A percentile compares a stretch with the other conserved stretches of the same genome.
Evolutionary conservation across 1,140 invertebrate genomes (phyloP).

Genomic region (Ostrea denselamellosa): DNA sequence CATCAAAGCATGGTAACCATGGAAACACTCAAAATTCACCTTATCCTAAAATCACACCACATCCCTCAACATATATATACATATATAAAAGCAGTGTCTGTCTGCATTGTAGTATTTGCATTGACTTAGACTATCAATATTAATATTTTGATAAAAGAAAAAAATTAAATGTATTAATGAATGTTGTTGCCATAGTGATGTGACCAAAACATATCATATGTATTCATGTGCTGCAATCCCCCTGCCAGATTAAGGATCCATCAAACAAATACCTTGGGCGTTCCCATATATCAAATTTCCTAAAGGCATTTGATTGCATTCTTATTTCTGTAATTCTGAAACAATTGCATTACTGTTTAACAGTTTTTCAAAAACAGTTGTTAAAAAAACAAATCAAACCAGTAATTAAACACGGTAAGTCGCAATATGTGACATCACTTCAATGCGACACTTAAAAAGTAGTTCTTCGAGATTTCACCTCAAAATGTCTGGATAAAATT

Average conservation of each 20-base stretch:
- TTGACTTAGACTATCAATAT: not conserved
- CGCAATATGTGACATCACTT: not conserved
- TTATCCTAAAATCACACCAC: constrained; percentile 29
- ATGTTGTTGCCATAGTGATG: not conserved
- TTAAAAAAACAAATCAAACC: not conserved
- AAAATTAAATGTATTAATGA: too few species aligned
- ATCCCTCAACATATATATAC: not conserved
- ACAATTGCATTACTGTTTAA: not conserved
- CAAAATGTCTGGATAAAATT: not conserved
- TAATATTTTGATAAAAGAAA: not conserved
- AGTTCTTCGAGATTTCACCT: not conserved
- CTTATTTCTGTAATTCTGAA: constrained; percentile 30
- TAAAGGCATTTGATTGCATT: not conserved
- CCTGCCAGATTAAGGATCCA: not conserved
- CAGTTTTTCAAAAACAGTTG: not conserved
- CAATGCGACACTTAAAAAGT: constrained; percentile 8
- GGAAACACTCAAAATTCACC: constrained; percentile 23
- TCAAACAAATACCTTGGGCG: not conserved
- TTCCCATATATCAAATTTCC: not conserved
- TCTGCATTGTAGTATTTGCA: too few species aligned
- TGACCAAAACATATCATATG: not conserved
- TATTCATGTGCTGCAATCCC: not conserved
- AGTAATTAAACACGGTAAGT: not conserved
- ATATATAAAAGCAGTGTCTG: not conserved
- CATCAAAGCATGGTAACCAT: constrained; percentile 27